Evolutionary conservation across 2,797 vertebrate species (phyloP).

Genomic region (Sylvilagus floridanus): DNA sequence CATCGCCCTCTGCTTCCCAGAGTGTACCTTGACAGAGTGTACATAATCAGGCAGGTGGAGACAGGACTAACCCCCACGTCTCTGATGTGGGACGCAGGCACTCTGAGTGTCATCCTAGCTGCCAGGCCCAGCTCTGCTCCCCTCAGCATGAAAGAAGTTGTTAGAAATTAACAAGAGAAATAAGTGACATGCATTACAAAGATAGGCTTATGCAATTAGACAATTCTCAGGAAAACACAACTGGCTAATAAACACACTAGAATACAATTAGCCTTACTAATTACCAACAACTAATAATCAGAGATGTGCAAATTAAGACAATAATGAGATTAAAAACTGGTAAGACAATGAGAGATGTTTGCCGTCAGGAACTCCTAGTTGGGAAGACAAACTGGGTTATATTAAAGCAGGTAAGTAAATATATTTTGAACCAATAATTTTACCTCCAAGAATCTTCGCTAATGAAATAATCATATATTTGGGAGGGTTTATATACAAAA

Average conservation of each 20-base stretch:
- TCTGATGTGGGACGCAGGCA: no score
- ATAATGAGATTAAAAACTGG: background rate
- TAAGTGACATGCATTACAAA: background rate
- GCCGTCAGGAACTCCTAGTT: background rate
- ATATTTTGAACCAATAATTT: background rate
- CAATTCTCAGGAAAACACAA: background rate
- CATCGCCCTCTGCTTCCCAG: no score
- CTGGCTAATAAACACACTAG: background rate
- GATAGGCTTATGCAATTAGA: background rate
- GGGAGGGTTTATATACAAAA: background rate
- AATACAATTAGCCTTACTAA: background rate
- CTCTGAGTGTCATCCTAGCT: no score
- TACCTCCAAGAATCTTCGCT: conserved; percentile 4
- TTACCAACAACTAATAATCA: conserved; percentile 18
- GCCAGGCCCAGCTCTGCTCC: no score
- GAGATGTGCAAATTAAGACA: background rate
- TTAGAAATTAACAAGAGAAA: conserved; percentile 42
- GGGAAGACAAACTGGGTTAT: background rate
- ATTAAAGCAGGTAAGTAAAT: background rate
- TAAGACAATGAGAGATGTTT: background rate
- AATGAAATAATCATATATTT: conserved; percentile 20
- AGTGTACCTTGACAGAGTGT: no score
- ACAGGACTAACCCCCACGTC: no score
- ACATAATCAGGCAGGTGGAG: no score
- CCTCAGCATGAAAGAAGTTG: conserved; percentile 1